phyloP scores from a whole-genome alignment of 2,888 invertebrate genomes.

The Aporophyla nigra region DNA sequence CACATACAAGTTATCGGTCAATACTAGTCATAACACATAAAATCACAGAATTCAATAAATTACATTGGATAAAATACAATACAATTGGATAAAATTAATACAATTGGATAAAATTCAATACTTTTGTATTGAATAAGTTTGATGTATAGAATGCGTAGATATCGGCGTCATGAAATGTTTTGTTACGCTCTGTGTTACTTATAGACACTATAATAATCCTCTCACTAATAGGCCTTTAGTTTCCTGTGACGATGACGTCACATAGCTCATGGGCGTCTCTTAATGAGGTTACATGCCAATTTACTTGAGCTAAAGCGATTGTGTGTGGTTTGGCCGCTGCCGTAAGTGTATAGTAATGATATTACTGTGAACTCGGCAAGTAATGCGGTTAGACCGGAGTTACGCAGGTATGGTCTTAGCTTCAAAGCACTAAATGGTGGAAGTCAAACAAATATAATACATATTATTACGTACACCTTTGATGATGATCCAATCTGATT shows the following conservation, averaged over 20 bases:
- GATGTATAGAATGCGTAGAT: background rate
- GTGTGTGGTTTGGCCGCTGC: constrained; percentile 18
- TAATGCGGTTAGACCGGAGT: constrained; percentile 30
- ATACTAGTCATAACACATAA: too few relatives aligned
- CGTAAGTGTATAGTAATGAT: constrained; percentile 37
- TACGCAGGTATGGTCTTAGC: background rate
- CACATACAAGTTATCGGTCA: too few relatives aligned
- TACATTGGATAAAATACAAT: too few relatives aligned
- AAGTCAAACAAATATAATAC: background rate
- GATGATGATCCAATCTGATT: background rate
- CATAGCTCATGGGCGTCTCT: constrained; percentile 18
- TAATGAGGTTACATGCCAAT: constrained; percentile 53
- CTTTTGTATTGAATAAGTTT: too few relatives aligned
- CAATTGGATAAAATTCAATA: too few relatives aligned
- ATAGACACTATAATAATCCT: background rate
- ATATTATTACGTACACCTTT: background rate
- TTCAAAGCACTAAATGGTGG: background rate
- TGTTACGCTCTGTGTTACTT: background rate
- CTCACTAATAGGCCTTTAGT: constrained; percentile 17
- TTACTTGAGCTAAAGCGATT: constrained; percentile 49
- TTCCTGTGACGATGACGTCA: constrained; percentile 22
- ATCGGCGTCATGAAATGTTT: background rate
- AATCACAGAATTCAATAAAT: too few relatives aligned
- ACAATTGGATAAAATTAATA: too few relatives aligned
- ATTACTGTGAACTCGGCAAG: constrained; percentile 19